phyloP scores from a whole-genome alignment of 2,797 vertebrate genomes.

The Distichodus sexfasciatus region DNA sequence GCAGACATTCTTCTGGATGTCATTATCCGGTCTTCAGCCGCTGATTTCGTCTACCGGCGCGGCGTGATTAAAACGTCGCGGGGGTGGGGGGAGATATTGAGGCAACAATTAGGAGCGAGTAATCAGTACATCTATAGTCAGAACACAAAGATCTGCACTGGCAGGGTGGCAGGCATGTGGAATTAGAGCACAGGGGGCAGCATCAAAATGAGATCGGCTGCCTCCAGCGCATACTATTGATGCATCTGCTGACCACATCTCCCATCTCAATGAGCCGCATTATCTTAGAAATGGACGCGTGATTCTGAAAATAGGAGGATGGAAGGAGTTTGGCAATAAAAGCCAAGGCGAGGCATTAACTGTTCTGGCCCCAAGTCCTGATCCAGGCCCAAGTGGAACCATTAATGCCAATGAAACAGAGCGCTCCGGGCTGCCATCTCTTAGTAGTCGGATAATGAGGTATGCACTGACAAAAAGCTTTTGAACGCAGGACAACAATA shows the following conservation, averaged over 20 bases:
- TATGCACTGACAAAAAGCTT: neutral
- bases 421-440: too few species aligned
- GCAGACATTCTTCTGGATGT: neutral
- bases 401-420: conserved; percentile 8
- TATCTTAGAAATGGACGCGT: conserved; percentile 18
- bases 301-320: neutral
- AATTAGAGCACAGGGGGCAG: conserved; percentile 29
- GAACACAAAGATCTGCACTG: conserved; percentile 30
- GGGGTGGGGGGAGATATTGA: neutral
- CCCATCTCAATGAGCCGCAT: conserved; percentile 28
- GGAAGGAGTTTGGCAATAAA: conserved; percentile 6
- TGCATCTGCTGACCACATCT: conserved; percentile 20
- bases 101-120: conserved; percentile 3
- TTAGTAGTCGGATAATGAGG: neutral
- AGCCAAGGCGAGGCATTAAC: neutral
- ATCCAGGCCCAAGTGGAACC: neutral
- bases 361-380: neutral
- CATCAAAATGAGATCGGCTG: conserved; percentile 20
- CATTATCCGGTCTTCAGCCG: conserved; percentile 12
- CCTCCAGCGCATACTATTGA: conserved; percentile 21
- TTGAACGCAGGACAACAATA: neutral
- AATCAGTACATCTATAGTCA: conserved; percentile 29
- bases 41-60: conserved; percentile 6
- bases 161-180: conserved; percentile 24
- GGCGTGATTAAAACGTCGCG: conserved; percentile 24